Evolutionary conservation across 2,888 invertebrate genomes (phyloP), one percentile per base, ranked within the genome.

Genomic region (Megalurothrips usitatus): DNA sequence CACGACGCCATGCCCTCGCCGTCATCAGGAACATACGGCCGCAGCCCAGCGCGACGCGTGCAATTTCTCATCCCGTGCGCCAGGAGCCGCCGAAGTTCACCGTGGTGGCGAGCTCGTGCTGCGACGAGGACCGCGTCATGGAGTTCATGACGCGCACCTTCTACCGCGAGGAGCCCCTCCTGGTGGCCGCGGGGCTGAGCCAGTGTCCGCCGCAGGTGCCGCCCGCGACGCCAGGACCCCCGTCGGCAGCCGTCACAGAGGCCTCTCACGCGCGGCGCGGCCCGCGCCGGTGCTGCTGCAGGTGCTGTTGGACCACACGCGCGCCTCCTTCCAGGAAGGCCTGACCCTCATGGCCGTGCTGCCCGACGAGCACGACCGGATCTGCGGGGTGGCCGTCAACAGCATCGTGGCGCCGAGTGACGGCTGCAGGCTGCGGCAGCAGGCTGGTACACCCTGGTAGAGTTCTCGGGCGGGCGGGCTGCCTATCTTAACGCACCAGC

Each of bases 311-410:
- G 68, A 75, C 9, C 68, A 75, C 68, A 75, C 68, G 68, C 68
- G 68, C 10, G 26, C 26, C 23, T 75, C 68, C 23, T 75, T 75
- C 68, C 23, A 12, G 23, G 68, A 75, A 26, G 68, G 68, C 26
- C 26, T 75, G 23, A 26, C 68, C 23, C 68, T 75, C 23, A 75
- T 75, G 68, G 68, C 68, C 0, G 68, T 75, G 26, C 68, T 75
- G 68, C 23, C 11, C 23, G 68, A 26, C 26, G 11, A 26, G 23
- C 26, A 23, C 8, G 68, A 75, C 26, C 9, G 68, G 23, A 75
- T 75, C 68, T 75, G 68, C 68, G 68, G 68, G 23, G 68, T 75
- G 68, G 68, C 68, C 68, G 9, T 75, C 68, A 75, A 75, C 68
- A 75, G 68, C 68, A 75, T 75, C 68, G 68, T 75, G 68, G 9